These are phyloP conservation scores for Cyclophora punctaria DNA, from an alignment of 2,888 invertebrate genomes.

Conservation along the genomic window DNA sequence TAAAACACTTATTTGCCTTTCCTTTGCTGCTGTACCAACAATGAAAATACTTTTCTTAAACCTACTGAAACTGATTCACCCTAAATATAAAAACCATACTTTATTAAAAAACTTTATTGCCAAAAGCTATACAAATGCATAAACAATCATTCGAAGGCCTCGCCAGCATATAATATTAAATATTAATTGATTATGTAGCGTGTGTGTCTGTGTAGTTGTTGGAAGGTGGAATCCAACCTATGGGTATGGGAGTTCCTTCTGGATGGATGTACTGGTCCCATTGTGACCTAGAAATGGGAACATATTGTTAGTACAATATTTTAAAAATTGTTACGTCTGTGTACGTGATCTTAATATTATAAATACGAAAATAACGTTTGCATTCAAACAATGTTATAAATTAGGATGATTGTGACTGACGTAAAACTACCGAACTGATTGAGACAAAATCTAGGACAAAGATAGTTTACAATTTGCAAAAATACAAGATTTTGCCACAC, in stretches of 20 bases:
- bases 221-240: conserved; percentile 80
- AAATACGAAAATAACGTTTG: too few species aligned
- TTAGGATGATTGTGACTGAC: too few species aligned
- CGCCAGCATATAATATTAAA: conserved; percentile 6
- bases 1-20: too few species aligned
- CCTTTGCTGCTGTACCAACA: too few species aligned
- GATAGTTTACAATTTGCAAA: too few species aligned
- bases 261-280: conserved; percentile 59
- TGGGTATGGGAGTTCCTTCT: conserved; percentile 77
- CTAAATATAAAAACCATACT: conserved; percentile 4
- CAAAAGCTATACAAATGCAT: conserved; percentile 9
- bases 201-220: conserved; percentile 5
- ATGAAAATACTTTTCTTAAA: not conserved
- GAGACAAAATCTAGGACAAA: too few species aligned
- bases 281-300: conserved; percentile 60
- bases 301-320: too few species aligned
- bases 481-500: too few species aligned
- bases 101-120: conserved; percentile 8
- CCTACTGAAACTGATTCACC: not conserved
- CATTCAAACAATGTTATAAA: too few species aligned
- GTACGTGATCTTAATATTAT: too few species aligned
- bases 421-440: too few species aligned
- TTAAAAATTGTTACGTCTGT: too few species aligned
- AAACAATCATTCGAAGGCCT: conserved; percentile 9
- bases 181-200: conserved; percentile 4